phyloP scores from a whole-genome alignment of 53 echinoderm and acorn worm species.

The Actinopyga echinites region DNA sequence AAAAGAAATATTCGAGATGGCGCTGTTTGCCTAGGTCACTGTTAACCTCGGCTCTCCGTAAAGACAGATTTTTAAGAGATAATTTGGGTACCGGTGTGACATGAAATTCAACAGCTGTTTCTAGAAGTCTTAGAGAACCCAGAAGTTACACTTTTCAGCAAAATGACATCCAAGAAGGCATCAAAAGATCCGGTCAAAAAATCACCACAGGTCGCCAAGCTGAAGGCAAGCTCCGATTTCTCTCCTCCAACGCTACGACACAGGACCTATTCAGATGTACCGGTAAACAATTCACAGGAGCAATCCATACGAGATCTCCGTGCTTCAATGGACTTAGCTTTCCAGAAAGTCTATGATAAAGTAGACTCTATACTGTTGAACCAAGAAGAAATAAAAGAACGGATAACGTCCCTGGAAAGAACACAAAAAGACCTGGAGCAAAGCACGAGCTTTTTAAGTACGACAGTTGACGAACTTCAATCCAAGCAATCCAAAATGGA shows the following conservation, averaged over 20 bases:
- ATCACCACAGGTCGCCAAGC: neutral
- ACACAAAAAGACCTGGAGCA: neutral
- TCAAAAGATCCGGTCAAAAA: neutral
- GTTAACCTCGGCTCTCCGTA: too few relatives aligned
- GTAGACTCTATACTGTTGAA: too few relatives aligned
- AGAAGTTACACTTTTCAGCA: too few relatives aligned
- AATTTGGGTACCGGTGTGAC: too few relatives aligned
- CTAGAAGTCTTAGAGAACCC: too few relatives aligned
- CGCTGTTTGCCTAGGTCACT: too few relatives aligned
- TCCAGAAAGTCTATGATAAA: neutral
- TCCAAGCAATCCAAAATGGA: too few relatives aligned
- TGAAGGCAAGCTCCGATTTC: neutral
- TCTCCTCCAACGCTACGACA: neutral
- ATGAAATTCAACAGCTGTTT: too few relatives aligned
- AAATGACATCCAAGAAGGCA: too few relatives aligned
- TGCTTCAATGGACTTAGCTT: neutral
- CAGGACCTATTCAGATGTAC: neutral
- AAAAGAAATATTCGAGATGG: too few relatives aligned
- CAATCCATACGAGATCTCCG: neutral
- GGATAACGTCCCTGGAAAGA: neutral
- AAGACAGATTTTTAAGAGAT: too few relatives aligned
- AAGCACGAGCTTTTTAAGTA: neutral
- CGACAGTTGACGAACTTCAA: too few relatives aligned
- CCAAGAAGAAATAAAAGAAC: neutral
- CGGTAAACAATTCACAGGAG: neutral